A percentile compares a stretch with the other conserved stretches of the same genome.
Conservation (phyloP, 1,140 invertebrate species). For the Schlechtendalia chinensis region DNA sequence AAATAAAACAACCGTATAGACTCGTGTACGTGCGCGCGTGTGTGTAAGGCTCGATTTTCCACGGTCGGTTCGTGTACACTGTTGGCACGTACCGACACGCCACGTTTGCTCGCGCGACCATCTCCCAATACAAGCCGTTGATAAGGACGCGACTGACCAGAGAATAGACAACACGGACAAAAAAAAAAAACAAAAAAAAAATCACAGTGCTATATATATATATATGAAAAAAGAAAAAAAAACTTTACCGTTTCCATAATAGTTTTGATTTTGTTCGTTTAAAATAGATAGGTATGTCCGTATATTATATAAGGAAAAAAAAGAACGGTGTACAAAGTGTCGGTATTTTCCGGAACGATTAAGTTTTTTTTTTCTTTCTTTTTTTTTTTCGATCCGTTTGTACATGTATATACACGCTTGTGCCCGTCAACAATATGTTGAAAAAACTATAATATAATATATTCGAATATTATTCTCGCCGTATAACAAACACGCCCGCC, state of each 20-base stretch:
- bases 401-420: not conserved
- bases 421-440: not conserved
- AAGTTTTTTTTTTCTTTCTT: slow-evolving; percentile 1
- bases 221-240: slow-evolving; percentile 48
- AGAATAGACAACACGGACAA: not conserved
- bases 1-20: slow-evolving; percentile 29
- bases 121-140: slow-evolving; percentile 30
- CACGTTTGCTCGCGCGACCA: slow-evolving; percentile 28
- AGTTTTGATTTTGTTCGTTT: not conserved
- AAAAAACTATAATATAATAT: not conserved
- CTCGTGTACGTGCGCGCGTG: not conserved
- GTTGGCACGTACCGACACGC: slow-evolving; percentile 49
- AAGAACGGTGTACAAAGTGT: not conserved
- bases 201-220: not conserved
- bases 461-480: too few relatives aligned
- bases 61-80: slow-evolving; percentile 47
- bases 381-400: not conserved
- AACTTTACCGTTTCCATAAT: slow-evolving; percentile 37
- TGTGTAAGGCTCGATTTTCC: slow-evolving; percentile 31
- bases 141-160: slow-evolving; percentile 35
- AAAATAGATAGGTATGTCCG: not conserved
- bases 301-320: not conserved
- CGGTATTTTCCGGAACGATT: slow-evolving; percentile 14
- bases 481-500: too few relatives aligned
- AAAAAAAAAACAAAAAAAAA: slow-evolving; percentile 17